Evolutionary conservation across 1,140 invertebrate species (phyloP).

Genomic region (Whitmania pigra): DNA sequence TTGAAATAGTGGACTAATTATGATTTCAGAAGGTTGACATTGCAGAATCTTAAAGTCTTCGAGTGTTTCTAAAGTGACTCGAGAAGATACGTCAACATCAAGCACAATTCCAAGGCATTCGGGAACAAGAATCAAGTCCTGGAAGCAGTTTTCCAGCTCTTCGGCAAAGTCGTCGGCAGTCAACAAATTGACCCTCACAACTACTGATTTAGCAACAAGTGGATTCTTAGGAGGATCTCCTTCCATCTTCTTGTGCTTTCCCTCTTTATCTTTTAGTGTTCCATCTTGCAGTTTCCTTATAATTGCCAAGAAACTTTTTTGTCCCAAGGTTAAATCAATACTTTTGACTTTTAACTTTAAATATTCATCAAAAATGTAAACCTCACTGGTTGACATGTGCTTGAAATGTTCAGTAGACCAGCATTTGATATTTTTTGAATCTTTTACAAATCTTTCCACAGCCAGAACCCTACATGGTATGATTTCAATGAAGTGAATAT

Average conservation of each 20-base stretch:
- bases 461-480: constrained; percentile 1
- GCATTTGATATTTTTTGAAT: neutral
- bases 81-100: neutral
- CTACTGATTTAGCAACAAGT: neutral
- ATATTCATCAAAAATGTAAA: constrained; percentile 2
- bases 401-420: neutral
- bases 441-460: neutral
- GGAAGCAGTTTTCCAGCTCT: neutral
- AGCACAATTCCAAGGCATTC: neutral
- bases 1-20: neutral
- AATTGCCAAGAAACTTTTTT: neutral
- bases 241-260: neutral
- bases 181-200: constrained; percentile 2
- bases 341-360: neutral
- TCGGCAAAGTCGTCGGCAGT: neutral
- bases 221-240: neutral
- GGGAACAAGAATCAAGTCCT: neutral
- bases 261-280: neutral
- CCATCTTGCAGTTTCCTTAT: neutral
- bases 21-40: no score
- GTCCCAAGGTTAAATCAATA: neutral
- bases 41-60: no score
- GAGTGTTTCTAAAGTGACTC: neutral
- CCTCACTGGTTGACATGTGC: neutral
- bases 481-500: neutral